These are phyloP conservation scores for Elanoides forficatus DNA, from an alignment of 2,113 vertebrate species.

Conservation along the genomic window DNA sequence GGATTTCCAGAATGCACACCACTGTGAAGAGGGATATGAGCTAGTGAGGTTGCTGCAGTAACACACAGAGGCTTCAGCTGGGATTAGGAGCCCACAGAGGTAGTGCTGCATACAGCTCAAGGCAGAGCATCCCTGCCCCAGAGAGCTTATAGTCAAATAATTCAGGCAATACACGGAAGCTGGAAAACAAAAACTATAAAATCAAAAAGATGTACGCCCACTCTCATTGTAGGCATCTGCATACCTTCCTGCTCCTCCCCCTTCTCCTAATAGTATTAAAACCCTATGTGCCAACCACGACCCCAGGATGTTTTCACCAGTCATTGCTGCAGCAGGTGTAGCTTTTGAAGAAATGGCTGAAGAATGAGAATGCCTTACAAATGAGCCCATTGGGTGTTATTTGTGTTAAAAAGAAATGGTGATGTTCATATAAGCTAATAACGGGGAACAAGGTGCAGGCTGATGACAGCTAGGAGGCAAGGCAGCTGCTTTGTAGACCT, in stretches of 20 bases:
- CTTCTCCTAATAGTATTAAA: neutral
- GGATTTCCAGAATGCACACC: neutral
- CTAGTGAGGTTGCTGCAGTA: neutral
- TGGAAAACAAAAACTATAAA: neutral
- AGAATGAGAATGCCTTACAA: neutral
- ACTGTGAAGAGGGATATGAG: neutral
- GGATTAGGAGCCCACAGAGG: neutral
- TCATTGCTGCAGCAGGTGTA: neutral
- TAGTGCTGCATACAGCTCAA: neutral
- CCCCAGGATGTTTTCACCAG: neutral
- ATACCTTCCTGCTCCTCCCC: neutral
- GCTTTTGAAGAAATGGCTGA: neutral
- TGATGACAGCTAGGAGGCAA: neutral
- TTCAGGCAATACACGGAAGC: neutral
- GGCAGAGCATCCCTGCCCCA: neutral
- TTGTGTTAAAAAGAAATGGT: neutral
- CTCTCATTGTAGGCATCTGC: neutral
- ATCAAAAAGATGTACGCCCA: neutral
- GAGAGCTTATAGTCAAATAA: neutral
- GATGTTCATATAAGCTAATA: neutral
- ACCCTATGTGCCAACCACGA: neutral
- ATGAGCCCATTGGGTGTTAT: neutral
- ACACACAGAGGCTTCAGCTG: neutral
- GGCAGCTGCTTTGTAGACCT: neutral
- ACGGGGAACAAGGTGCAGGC: neutral